These are phyloP conservation scores for Drosophila mayri DNA, from an alignment of 1,140 invertebrate species.

Conservation along the genomic window DNA sequence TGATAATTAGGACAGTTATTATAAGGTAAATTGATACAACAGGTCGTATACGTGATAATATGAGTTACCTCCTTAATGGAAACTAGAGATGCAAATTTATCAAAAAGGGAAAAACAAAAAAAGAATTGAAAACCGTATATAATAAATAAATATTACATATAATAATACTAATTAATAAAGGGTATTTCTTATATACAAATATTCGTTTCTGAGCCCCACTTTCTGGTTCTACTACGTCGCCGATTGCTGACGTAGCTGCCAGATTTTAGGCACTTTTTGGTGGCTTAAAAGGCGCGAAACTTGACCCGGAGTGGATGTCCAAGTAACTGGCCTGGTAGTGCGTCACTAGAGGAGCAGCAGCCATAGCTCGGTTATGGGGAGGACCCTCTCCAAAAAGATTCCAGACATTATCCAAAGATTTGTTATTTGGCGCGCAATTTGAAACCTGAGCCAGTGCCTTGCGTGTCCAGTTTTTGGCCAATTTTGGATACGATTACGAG, in stretches of 20 bases:
- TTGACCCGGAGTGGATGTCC: slow-evolving; percentile 7
- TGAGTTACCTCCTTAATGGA: neutral
- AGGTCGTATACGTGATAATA: slow-evolving; percentile 7
- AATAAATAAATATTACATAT: too few species aligned
- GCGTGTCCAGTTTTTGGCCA: slow-evolving; percentile 54
- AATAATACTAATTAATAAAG: neutral
- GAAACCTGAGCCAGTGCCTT: slow-evolving; percentile 53
- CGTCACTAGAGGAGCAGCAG: slow-evolving; percentile 23
- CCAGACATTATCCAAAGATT: slow-evolving; percentile 5
- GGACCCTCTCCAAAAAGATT: slow-evolving; percentile 6
- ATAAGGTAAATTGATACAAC: neutral
- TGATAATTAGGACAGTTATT: neutral
- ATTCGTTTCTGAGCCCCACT: neutral
- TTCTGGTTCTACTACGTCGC: slow-evolving; percentile 51
- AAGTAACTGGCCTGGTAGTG: slow-evolving; percentile 7
- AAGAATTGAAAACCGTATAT: too few species aligned
- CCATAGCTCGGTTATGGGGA: neutral
- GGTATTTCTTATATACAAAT: neutral
- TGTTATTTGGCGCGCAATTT: slow-evolving; percentile 47
- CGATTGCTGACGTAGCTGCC: slow-evolving; percentile 28
- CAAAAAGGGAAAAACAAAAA: neutral
- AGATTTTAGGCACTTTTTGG: slow-evolving; percentile 8
- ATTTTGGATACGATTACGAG: slow-evolving; percentile 57
- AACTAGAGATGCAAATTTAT: too few species aligned
- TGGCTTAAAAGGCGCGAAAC: slow-evolving; percentile 9